phyloP scores from a whole-genome alignment of 2,888 invertebrate genomes.

The Metallyticus violacea region DNA sequence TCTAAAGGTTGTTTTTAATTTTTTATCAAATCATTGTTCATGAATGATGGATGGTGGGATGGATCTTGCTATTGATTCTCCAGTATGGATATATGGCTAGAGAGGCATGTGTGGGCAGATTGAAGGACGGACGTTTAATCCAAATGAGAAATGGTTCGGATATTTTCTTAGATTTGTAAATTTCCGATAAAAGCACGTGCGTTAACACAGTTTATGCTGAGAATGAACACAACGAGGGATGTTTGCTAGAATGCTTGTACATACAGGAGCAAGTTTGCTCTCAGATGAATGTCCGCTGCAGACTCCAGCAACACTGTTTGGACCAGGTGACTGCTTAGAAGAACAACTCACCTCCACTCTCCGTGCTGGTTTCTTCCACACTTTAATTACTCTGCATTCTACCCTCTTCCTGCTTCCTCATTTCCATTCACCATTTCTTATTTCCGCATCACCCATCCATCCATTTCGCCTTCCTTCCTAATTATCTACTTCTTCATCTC shows the following conservation, averaged over 20 bases:
- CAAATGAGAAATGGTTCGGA: too few species aligned
- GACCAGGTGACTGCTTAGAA: background rate
- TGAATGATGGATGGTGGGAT: too few species aligned
- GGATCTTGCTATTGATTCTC: too few species aligned
- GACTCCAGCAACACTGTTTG: too few species aligned
- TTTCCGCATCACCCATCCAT: background rate
- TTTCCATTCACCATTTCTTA: background rate
- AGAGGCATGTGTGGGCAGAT: too few species aligned
- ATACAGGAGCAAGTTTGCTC: background rate
- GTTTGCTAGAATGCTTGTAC: background rate
- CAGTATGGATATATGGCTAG: too few species aligned
- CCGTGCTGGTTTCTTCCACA: background rate
- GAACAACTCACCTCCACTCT: background rate
- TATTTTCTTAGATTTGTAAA: too few species aligned
- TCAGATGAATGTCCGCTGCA: background rate
- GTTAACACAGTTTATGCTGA: too few species aligned
- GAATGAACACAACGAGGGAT: background rate
- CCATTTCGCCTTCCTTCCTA: background rate
- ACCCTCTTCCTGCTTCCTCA: background rate
- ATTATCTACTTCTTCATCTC: background rate
- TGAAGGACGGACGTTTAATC: too few species aligned
- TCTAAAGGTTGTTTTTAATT: too few species aligned
- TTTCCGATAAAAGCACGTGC: too few species aligned
- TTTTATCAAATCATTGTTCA: too few species aligned
- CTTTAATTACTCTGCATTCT: slow-evolving; percentile 4